Base-by-base conservation (phyloP, 2,888 invertebrate genomes). In the Phyto melanocephala region DNA sequence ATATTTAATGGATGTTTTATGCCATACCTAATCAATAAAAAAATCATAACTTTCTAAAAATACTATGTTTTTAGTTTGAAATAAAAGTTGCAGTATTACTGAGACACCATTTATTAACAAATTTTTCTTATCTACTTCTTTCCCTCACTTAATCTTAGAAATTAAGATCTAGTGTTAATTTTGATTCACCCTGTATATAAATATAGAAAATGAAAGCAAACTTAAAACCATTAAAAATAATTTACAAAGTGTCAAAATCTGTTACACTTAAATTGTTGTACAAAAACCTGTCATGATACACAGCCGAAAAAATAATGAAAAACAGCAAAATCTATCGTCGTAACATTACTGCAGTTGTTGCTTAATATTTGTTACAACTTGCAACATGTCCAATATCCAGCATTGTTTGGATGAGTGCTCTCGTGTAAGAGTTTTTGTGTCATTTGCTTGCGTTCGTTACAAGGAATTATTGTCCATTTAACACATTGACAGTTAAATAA, bases 401-500 rank as follows among this genome's bases (percentile, higher is more conserved):
- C 40, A 17, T 50, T 62, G 22, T 20, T 62, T 52, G 11, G 10
- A 22, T 37, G 37, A 37, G 17, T 60, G 20, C 17, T 24, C 28
- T 50, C 33, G 33, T 60, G 50, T n/a, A n/a, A n/a, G n/a, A n/a
- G n/a, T n/a, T n/a, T 47, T 35, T 63, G 47, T 58, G 35, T 68
- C 56, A 70, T 67, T 52, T 78, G 54, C 50, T 67, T 67, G 45
- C 63, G 72, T 81, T 72, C 42, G 71, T 79, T 78, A 81, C 58
- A 74, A 74, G 84, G 80, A 85, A 84, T 84, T 84, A 84, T 84
- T 84, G 85, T 85, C 85, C 84, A 84, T 85, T 85, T 84, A 85
- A 80, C 84, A 85, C 85, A 84, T 85, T 85, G 84, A 84, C 85
- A 85, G 79, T 65, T 79, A 84, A 84, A 85, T 84, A 85, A 85